Percentiles rank a stretch among this genome's conserved stretches.
phyloP scores from a whole-genome alignment of 2,797 vertebrate genomes.

The Sebastiscus albofasciatus region DNA sequence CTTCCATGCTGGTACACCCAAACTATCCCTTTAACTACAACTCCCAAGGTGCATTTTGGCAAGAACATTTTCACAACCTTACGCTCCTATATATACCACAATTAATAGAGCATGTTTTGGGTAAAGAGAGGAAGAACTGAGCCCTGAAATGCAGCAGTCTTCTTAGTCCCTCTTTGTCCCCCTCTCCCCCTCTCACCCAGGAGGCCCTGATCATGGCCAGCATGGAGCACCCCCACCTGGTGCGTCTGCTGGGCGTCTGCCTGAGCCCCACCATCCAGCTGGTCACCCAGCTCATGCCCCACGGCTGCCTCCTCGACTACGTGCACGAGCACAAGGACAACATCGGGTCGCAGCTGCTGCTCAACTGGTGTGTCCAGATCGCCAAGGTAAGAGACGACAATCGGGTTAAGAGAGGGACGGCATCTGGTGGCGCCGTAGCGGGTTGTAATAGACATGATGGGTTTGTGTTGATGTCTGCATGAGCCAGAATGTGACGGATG shows the following conservation, averaged over 20 bases:
- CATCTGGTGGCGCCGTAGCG: not conserved
- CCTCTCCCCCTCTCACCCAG: slow-evolving; percentile 71
- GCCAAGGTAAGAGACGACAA: slow-evolving; percentile 87
- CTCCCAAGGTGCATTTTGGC: not conserved
- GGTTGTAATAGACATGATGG: not conserved
- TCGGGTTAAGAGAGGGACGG: not conserved
- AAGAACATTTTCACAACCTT: not conserved
- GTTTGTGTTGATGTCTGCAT: not conserved
- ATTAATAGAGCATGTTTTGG: not conserved
- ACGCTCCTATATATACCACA: not conserved
- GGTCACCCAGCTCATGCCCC: slow-evolving; percentile 95
- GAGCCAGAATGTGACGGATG: not conserved
- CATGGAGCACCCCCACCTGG: slow-evolving; percentile 95
- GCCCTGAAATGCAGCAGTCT: not conserved
- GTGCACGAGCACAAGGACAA: slow-evolving; percentile 97
- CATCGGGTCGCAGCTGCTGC: slow-evolving; percentile 93
- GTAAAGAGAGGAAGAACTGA: not conserved
- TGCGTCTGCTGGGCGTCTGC: slow-evolving; percentile 91
- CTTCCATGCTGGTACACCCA: too few species aligned
- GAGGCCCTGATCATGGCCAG: slow-evolving; percentile 98
- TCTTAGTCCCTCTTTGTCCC: slow-evolving; percentile 62
- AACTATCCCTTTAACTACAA: not conserved
- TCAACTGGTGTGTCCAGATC: slow-evolving; percentile 97
- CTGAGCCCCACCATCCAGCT: slow-evolving; percentile 94
- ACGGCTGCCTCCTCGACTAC: slow-evolving; percentile 93